Base-by-base conservation (phyloP, 1,140 invertebrate species). In the Anoplolepis gracilipes region DNA sequence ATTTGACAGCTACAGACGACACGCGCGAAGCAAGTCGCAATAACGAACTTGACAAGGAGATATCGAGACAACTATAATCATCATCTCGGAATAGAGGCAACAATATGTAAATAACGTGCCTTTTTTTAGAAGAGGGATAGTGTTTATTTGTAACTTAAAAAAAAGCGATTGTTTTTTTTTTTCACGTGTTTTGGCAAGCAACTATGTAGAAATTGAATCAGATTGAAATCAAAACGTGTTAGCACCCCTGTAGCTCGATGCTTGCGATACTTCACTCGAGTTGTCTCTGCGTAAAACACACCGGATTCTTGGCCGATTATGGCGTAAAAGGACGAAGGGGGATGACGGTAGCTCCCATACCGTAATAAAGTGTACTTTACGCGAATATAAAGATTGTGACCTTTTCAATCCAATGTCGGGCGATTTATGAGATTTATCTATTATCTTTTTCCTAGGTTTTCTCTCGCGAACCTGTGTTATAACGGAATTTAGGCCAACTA, bases 211-310 rank as follows among this genome's bases (percentile, higher is more conserved):
- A 42, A 53, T 73, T 82, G 67, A 30, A 82, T 82, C 36, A 59
- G 78, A 82, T 82, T 46, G 57, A 82, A 72, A 82, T 73, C 67
- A 25, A 70, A 81, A 59, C 25, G 33, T 72, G 65, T 55, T 82
- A 46, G 36, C 25, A 65, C 49, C 53, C 19, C n/a, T 55, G 42
- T 25, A 57, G 49, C 22, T 36, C 33, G 28, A 57, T 19, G 64
- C 49, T 33, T 25, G 7, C 36, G 36, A 36, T 39, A 46, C 62
- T 33, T 19, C n/a, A 19, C 22, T 16, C 30, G 65, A 65, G 42
- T 57, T 81, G 16, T 42, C 46, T 2, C 8, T 57, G 25, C 46
- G 33, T 72, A 55, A 82, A 73, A 73, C 36, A 0, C 13, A 36
- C 30, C 7, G 11, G 8, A 57, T 28, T 59, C 10, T n/a, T n/a